Percentiles rank a stretch among this genome's conserved stretches.
Conservation (phyloP, 2,888 invertebrate species). For the Sarcophaga rosellei region DNA sequence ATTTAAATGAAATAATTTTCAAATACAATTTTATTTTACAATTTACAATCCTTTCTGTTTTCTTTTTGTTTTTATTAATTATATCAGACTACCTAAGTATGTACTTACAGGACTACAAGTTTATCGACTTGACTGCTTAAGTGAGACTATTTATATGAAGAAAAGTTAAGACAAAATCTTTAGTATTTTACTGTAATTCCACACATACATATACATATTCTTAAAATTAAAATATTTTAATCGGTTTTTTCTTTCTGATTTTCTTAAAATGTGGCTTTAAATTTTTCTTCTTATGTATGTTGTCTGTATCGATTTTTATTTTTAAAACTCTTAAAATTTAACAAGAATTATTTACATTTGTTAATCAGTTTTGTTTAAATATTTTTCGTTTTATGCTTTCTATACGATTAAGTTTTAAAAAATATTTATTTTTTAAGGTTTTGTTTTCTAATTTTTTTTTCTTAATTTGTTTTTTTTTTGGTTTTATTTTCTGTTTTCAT, state of each 20-base stretch:
- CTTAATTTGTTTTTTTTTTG: constrained; percentile 33
- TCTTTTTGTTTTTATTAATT: constrained; percentile 41
- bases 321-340: constrained; percentile 67
- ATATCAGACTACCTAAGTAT: constrained; percentile 62
- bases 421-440: neutral
- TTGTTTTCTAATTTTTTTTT: constrained; percentile 36
- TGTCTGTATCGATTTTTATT: neutral
- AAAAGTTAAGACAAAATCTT: constrained; percentile 27
- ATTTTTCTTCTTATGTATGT: too few species aligned
- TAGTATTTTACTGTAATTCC: constrained; percentile 14
- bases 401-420: constrained; percentile 10
- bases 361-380: neutral
- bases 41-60: constrained; percentile 2
- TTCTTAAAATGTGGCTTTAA: constrained; percentile 37
- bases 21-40: neutral
- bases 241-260: too few species aligned
- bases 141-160: constrained; percentile 9
- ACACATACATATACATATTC: neutral
- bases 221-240: too few species aligned
- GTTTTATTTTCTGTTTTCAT: constrained; percentile 56
- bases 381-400: neutral
- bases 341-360: constrained; percentile 67
- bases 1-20: neutral
- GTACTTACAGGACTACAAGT: constrained; percentile 49
- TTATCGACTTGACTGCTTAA: constrained; percentile 9